Evolutionary conservation across 2,888 invertebrate species (phyloP), one percentile per base, ranked within the genome.

Genomic region (Noctua janthina): DNA sequence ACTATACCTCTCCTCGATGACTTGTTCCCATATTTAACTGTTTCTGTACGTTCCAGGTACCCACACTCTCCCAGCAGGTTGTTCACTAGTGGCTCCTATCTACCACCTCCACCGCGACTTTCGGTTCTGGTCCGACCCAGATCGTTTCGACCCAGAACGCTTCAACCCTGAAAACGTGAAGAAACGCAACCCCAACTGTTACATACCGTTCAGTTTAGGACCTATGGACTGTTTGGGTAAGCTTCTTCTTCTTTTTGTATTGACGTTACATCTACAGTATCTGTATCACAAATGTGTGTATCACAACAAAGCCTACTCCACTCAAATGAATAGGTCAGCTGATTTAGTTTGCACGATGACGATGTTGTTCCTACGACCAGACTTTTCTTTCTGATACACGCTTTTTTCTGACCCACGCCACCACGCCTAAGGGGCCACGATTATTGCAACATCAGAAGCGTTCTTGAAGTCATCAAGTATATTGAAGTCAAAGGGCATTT

Each of bases 171-270:
- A 95, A 62, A 95, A 94, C 78, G 85, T 86, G 0, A 93, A 90
- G 71, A 81, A 86, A 13, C 92, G 95, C 1, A 94, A 94, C 20
- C 92, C 95, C 0, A 92, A 92, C 87, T 93, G 93, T 81, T 96
- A 94, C 78, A 90, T 96, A 54, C 96, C 96, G 0, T 96, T 96
- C 79, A 95, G 96, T 86, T 90, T 94, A 69, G 96, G 96, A 62
- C 93, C 95, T 64, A 96, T 96, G 96, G 95, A 96, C 90, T 96
- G 96, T 88, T 90, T 96, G 79, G 96, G 96, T 96, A 83, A 87
- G 69, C 13, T 68, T 11, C 20, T 39, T 39, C 39, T 66, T 66
- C 20, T 20, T 3, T 35, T 35, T 3, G 17, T 64, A 3, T 35
- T n/a, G n/a, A n/a, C 11, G 59, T n/a, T 23, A 11, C n/a, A n/a